Evolutionary conservation across 2,888 invertebrate genomes (phyloP).

Genomic region (Drosophila merina): DNA sequence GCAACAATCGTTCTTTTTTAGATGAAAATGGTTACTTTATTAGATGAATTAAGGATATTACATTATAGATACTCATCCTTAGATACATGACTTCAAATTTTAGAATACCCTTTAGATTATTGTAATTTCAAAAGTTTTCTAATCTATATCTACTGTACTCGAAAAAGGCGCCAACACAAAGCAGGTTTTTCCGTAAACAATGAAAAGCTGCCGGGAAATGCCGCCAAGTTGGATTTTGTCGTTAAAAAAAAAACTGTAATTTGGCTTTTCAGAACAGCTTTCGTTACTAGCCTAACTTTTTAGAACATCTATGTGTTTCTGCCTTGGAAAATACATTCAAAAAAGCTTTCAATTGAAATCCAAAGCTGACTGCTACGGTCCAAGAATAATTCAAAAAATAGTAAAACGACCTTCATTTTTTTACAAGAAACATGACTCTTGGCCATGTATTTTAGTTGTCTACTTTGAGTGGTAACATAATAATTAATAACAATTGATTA

Average conservation of each 20-base stretch:
- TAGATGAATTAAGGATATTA: too few relatives aligned
- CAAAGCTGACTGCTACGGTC: constrained; percentile 10
- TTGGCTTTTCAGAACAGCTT: constrained; percentile 4
- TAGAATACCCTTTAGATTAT: too few relatives aligned
- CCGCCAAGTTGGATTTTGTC: constrained; percentile 48
- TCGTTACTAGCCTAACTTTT: not conserved
- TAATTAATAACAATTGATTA: constrained; percentile 12
- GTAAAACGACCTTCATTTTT: constrained; percentile 2
- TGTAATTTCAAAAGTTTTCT: not conserved
- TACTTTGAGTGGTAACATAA: not conserved
- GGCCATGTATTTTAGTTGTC: not conserved
- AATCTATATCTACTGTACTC: constrained; percentile 4
- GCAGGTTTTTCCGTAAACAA: constrained; percentile 55
- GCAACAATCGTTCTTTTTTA: not conserved
- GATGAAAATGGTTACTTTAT: too few relatives aligned
- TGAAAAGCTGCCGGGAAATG: constrained; percentile 47
- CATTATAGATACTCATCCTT: too few relatives aligned
- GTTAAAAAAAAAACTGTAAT: not conserved
- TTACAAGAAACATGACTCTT: constrained; percentile 5
- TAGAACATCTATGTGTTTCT: not conserved
- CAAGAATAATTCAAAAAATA: too few relatives aligned
- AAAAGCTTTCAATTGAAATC: constrained; percentile 6
- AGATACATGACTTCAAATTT: too few relatives aligned
- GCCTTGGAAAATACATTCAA: not conserved
- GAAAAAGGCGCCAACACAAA: constrained; percentile 61